Conservation (phyloP, 2,888 invertebrate species). For the Autographa pulchrina region DNA sequence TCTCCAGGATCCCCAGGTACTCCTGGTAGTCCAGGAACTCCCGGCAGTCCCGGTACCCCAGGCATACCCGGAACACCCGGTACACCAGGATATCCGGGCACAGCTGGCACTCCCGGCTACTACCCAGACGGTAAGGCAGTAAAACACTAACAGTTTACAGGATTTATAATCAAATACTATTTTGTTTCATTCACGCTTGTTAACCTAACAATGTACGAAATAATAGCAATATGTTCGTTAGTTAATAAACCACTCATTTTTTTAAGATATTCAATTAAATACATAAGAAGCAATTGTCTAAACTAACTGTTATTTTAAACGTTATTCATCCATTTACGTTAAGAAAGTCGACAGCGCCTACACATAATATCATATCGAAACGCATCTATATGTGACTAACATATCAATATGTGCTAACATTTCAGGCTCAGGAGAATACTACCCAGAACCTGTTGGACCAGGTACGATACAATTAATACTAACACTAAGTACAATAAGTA, state of each 20-base stretch:
- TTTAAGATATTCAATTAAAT: neutral
- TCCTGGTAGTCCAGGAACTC: conserved; percentile 57
- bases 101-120: conserved; percentile 62
- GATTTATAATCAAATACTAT: neutral
- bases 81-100: conserved; percentile 72
- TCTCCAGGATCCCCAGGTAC: conserved; percentile 61
- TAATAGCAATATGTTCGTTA: too few relatives aligned
- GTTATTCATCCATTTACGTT: neutral
- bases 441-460: conserved; percentile 54
- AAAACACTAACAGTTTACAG: conserved; percentile 18
- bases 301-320: too few relatives aligned
- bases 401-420: conserved; percentile 45
- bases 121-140: conserved; percentile 57
- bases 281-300: too few relatives aligned
- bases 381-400: conserved; percentile 35
- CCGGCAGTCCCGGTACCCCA: conserved; percentile 72
- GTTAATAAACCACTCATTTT: neutral
- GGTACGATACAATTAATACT: conserved; percentile 22
- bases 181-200: neutral
- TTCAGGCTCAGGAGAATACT: conserved; percentile 45
- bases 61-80: conserved; percentile 58
- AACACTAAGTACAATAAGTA: neutral
- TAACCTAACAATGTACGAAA: too few relatives aligned
- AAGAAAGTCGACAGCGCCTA: conserved; percentile 30
- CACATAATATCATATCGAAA: conserved; percentile 26